Evolutionary conservation across 2,888 invertebrate species (phyloP), one percentile per base, ranked within the genome.

Genomic region (Amiota mariae): DNA sequence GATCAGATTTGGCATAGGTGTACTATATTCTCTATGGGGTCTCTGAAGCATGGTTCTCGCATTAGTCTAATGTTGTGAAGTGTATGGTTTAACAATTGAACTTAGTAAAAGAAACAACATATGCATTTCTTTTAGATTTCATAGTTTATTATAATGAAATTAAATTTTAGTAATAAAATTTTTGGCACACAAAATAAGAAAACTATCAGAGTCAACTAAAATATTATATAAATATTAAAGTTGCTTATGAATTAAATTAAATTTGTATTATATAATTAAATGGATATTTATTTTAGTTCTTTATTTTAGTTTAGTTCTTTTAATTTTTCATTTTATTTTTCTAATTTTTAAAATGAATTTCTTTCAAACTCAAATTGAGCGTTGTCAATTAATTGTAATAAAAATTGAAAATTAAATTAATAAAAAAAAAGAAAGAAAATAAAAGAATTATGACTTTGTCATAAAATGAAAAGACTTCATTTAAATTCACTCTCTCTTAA

Each of bases 301-400:
- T 59, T 4, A 59, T 59, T 18, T 59, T 15, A 20, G 9, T 59
- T 59, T 4, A 59, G 15, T 18, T 59, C 9, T 59, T 59, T 15
- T 59, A 9, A 59, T 59, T 36, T 36, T 36, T 36, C 8, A 59
- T 59, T 59, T 59, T n/a, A 59, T 20, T 15, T 54, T 59, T 59
- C 18, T 59, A 59, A 6, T 84, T 84, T 81, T 82, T 80, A 87
- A 87, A 87, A 84, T 87, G 87, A 84, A 84, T 84, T 84, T 84
- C 87, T 87, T 84, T 78, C 84, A 84, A 84, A 84, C 84, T 86
- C 83, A 86, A 84, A 85, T 85, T 85, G 83, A 84, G 83, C 85
- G 84, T 84, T 84, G 79, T 83, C 79, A 18, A 70, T n/a, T 68
- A 74, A 78, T 67, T n/a, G 4, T 71, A 78, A 36, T 15, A 10